These are phyloP conservation scores for Xiphophorus couchianus DNA, from an alignment of 2,113 vertebrate genomes.

Conservation along the genomic window DNA sequence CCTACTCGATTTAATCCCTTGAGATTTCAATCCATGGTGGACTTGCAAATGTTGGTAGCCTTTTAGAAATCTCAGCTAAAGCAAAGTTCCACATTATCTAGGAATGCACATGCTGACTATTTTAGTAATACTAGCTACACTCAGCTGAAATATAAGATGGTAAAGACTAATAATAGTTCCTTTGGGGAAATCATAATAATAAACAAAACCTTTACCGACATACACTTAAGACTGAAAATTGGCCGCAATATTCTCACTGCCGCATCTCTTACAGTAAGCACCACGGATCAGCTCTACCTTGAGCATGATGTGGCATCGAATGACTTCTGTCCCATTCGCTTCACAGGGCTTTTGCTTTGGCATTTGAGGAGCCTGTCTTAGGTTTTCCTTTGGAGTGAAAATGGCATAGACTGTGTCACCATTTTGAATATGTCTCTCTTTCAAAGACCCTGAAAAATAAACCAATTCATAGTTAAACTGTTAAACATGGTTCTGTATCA, in stretches of 20 bases:
- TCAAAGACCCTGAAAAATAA: conserved; percentile 54
- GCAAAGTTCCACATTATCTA: not conserved
- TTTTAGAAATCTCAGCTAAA: not conserved
- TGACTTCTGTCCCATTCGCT: conserved; percentile 22
- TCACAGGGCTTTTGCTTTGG: not conserved
- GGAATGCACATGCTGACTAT: not conserved
- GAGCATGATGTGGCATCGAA: conserved; percentile 72
- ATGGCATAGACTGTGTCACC: conserved; percentile 62
- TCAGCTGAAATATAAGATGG: too few species aligned
- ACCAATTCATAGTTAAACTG: rapidly evolving
- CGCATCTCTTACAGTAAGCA: not conserved
- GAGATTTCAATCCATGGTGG: not conserved
- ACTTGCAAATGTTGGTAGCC: not conserved
- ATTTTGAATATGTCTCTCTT: conserved; percentile 63
- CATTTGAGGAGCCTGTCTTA: not conserved
- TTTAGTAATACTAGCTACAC: too few species aligned
- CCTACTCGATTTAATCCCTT: not conserved
- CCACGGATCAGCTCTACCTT: conserved; percentile 28
- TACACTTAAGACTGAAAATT: not conserved
- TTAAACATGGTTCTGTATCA: not conserved
- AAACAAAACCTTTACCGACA: not conserved
- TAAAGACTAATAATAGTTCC: not conserved
- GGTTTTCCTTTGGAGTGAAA: conserved; percentile 64
- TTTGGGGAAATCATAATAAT: not conserved
- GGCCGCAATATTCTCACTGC: not conserved